Evolutionary conservation across 1,140 invertebrate species (phyloP), one percentile per base, ranked within the genome.

Genomic region (Idris sp.): DNA sequence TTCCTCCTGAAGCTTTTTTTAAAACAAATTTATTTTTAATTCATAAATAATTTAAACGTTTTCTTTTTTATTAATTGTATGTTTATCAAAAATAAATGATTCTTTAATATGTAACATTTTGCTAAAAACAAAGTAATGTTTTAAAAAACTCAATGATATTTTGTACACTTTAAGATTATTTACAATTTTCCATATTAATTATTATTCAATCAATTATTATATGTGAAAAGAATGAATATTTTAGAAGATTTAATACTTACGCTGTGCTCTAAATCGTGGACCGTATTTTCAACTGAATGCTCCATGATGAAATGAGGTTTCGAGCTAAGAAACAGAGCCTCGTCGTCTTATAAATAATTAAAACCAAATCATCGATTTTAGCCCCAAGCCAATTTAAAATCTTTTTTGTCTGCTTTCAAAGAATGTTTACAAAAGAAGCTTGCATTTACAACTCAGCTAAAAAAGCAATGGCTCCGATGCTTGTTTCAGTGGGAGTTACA

Each of bases 291-390:
- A 6, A 69, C 65, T 3, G 51, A 58, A 14, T 69, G 53, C 36
- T 69, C 65, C 65, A 69, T 69, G 51, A 28, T 8, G 5, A 43
- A 68, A 13, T 58, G 44, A 68, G 41, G 6, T 22, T 1, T 1
- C 2, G 13, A 46, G 31, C 46, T 13, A 25, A 26, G n/a, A 35
- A 44, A 53, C 16, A 36, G n/a, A 58, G 38, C 26, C 6, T 13
- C 30, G 33, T 13, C 6, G 13, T 22, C 53, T 75, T 1, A 38
- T 81, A 48, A 74, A 68, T 74, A 69, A 77, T 77, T 73, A 64
- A 14, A 43, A 36, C 16, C 28, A 30, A 38, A 74, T 56, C 76
- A 81, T 79, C 54, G 78, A 79, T 79, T 81, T 79, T 79, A 28
- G 53, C 67, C 59, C 71, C 15, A 18, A 51, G 74, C 35, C 54